These are phyloP conservation scores for Tapera naevia DNA, from an alignment of 2,797 vertebrate species.

Conservation along the genomic window DNA sequence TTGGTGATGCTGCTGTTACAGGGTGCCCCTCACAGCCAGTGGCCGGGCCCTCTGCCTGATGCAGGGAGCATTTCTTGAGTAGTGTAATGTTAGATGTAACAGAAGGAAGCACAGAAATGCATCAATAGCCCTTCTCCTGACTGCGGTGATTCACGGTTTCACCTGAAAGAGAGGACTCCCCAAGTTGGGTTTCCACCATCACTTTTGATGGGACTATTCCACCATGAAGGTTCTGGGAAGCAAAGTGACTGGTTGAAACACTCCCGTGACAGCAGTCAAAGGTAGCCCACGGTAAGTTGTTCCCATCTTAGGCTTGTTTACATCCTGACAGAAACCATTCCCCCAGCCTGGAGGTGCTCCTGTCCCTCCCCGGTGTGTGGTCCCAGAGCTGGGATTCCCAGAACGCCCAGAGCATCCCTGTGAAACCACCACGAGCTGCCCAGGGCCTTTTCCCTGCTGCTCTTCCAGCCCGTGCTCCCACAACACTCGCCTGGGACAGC, in stretches of 20 bases:
- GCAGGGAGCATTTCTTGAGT: rapidly evolving
- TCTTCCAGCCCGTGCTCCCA: rapidly evolving
- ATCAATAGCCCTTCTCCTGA: not conserved
- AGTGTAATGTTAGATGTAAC: rapidly evolving
- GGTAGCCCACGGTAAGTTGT: not conserved
- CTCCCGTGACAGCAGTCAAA: not conserved
- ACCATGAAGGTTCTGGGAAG: not conserved
- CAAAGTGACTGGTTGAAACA: not conserved
- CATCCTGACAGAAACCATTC: not conserved
- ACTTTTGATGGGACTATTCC: not conserved
- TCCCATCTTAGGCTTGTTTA: not conserved
- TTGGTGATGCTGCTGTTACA: rapidly evolving
- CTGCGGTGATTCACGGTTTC: not conserved
- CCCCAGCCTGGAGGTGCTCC: not conserved
- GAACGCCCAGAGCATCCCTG: rapidly evolving
- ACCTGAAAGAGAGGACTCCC: not conserved
- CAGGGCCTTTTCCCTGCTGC: not conserved
- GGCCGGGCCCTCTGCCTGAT: rapidly evolving
- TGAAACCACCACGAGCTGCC: not conserved
- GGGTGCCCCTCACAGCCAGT: rapidly evolving
- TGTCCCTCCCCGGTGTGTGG: not conserved
- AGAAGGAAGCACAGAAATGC: not conserved
- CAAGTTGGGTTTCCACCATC: not conserved
- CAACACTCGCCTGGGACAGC: not conserved
- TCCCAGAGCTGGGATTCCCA: not conserved